These are phyloP conservation scores for Acrocephalus scirpaceus DNA, from an alignment of 2,797 vertebrate species.

Conservation along the genomic window DNA sequence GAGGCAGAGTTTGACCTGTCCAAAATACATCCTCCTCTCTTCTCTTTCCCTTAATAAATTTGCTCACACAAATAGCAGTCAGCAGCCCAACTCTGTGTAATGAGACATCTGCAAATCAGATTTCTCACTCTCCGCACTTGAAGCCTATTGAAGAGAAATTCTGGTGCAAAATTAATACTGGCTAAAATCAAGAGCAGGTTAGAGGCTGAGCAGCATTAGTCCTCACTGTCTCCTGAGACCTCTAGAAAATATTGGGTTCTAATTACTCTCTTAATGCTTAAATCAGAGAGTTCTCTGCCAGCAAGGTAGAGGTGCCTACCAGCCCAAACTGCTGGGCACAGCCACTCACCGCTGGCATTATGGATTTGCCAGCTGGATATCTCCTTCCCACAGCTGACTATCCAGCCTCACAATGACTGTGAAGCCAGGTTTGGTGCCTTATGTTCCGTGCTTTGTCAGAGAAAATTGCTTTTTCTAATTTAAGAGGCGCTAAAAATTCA, in stretches of 20 bases:
- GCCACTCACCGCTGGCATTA: neutral
- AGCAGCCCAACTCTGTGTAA: conserved; percentile 38
- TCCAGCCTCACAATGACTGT: neutral
- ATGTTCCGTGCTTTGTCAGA: neutral
- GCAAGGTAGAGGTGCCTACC: neutral
- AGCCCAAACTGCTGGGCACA: neutral
- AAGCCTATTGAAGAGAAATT: neutral
- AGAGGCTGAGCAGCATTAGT: neutral
- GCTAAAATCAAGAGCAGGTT: neutral
- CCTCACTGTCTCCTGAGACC: neutral
- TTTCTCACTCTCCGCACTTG: neutral
- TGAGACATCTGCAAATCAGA: conserved; percentile 37
- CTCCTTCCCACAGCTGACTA: conserved; percentile 21
- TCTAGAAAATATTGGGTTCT: neutral
- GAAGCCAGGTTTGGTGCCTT: conserved; percentile 10
- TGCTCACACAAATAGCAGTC: conserved; percentile 34
- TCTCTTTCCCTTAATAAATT: conserved; percentile 39
- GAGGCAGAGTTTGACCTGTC: neutral
- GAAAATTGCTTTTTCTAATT: conserved; percentile 55
- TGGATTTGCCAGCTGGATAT: conserved; percentile 33
- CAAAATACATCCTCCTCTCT: conserved; percentile 34
- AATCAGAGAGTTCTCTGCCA: neutral
- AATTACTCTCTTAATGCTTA: neutral
- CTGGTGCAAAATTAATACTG: neutral
- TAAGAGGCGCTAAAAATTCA: conserved; percentile 49